Evolutionary conservation across 2,113 vertebrate genomes (phyloP), one percentile per base, ranked within the genome.

Genomic region (Paramisgurnus dabryanus): DNA sequence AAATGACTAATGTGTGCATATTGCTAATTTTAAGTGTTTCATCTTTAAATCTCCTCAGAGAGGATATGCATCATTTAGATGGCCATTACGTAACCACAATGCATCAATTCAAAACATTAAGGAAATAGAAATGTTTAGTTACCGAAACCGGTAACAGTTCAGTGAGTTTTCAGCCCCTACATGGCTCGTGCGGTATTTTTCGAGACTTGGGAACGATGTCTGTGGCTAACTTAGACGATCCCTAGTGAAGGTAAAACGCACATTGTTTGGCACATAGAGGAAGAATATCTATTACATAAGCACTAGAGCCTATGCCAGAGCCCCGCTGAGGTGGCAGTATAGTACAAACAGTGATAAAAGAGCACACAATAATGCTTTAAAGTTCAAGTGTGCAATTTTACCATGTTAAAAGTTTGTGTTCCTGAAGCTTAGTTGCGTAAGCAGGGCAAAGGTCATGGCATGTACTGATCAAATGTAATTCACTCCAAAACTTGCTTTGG

Each of bases 221-320:
- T 41, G 63, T 27, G 63, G 34, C 63, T 77, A 66, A 77, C 22
- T 49, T 11, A 49, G 58, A 75, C 39, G 34, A 66, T 66, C 47
- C 39, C 40, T 66, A 77, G 47, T 66, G 63, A 77, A 77, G 61
- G 13, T 77, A 77, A 83, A 67, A 79, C 61, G 83, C 74, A 18
- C 63, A 77, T 66, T 66, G 74, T n/a, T 81, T 87, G 85, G 84
- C 88, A 87, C 86, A 34, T 34, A 82, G 85, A 74, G 84, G 86
- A 89, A 84, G 89, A 90, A 84, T 90, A 88, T 91, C 85, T 79
- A 88, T 92, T 91, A 91, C 86, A 90, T 90, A 92, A 91, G 65
- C 47, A n/a, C 40, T 85, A 71, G 77, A 89, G 84, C 90, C 87
- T 91, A 93, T 92, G 89, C 85, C 76, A 47, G 63, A 34, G 53